phyloP scores from a whole-genome alignment of 2,888 invertebrate species.

The Acanthosepion pharaonis region DNA sequence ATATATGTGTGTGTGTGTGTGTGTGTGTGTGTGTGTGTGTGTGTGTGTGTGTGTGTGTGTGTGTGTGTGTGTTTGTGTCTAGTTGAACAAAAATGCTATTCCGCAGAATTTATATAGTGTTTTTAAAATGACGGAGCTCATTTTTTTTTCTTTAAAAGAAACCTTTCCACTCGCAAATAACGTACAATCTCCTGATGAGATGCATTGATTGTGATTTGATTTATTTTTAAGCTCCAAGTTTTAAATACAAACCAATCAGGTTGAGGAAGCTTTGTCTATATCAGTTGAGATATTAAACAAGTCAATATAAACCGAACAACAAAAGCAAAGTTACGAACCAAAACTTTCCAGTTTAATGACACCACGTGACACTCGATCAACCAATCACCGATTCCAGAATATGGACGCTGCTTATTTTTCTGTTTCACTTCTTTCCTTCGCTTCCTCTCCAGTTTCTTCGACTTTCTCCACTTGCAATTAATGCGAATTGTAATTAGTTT shows the following conservation, averaged over 20 bases:
- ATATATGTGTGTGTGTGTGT: no score
- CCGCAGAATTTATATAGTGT: no score
- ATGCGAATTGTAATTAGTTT: background rate
- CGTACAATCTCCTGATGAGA: no score
- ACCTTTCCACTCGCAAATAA: no score
- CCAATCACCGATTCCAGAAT: background rate
- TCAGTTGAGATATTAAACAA: background rate
- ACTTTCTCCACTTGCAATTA: background rate
- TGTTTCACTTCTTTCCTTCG: background rate
- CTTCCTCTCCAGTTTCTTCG: background rate
- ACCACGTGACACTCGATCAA: background rate
- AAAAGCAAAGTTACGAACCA: background rate
- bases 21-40: no score
- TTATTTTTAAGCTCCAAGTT: no score
- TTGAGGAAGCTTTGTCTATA: background rate
- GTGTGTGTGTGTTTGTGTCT: no score
- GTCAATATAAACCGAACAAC: background rate
- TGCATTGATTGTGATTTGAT: no score
- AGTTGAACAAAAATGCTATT: no score
- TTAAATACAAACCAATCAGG: background rate
- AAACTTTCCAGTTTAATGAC: background rate
- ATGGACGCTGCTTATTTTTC: background rate
- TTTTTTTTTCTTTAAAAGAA: no score
- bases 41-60: no score
- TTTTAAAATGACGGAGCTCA: no score